Conservation (phyloP, 2,797 vertebrate species). For the Poecile montanus region DNA sequence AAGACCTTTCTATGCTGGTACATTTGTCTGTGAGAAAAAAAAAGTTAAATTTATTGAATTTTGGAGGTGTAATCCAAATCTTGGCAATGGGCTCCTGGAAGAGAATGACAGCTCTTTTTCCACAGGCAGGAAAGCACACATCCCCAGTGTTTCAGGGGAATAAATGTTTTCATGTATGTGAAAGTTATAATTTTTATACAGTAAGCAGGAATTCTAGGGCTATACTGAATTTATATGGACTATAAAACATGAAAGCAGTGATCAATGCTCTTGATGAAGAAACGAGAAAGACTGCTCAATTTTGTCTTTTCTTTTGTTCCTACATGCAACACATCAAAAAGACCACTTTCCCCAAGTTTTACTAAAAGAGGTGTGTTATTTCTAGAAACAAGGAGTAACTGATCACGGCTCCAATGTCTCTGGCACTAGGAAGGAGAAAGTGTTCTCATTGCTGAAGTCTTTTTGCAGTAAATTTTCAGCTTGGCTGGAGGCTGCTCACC, state of each 20-base stretch:
- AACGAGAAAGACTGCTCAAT: conserved; percentile 10
- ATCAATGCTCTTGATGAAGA: conserved; percentile 16
- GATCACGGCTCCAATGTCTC: neutral
- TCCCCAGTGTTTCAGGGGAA: neutral
- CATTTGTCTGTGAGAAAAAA: neutral
- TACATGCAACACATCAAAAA: neutral
- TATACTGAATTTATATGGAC: neutral
- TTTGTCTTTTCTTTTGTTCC: neutral
- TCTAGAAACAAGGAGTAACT: neutral
- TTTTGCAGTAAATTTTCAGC: neutral
- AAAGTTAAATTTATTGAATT: accelerated
- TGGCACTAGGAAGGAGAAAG: neutral
- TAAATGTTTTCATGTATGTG: conserved; percentile 13
- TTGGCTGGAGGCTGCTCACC: neutral
- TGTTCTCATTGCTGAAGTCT: neutral
- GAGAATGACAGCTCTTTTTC: neutral
- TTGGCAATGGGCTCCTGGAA: neutral
- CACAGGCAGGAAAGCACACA: accelerated
- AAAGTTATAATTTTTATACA: conserved; percentile 9
- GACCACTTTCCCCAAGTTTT: neutral
- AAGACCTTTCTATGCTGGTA: neutral
- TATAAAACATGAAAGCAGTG: neutral
- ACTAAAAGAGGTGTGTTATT: neutral
- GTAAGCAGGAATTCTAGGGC: neutral
- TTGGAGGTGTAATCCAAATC: neutral